phyloP scores from a whole-genome alignment of 2,113 vertebrate species.

The Mastomys natalensis region DNA sequence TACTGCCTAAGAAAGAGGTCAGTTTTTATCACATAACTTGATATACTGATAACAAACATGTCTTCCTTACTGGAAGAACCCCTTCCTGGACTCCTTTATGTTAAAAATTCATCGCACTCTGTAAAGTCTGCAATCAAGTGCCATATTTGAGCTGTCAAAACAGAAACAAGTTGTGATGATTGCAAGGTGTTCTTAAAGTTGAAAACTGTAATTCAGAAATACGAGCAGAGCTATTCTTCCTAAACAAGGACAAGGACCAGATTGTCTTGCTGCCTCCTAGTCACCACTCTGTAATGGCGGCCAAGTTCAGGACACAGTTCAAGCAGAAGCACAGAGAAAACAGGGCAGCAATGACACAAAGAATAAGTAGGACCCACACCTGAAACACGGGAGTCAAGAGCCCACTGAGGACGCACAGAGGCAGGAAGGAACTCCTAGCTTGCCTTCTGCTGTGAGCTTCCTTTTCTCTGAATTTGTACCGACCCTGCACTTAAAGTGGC shows the following conservation, averaged over 20 bases:
- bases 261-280: not conserved
- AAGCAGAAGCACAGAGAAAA: not conserved
- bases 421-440: not conserved
- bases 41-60: constrained; percentile 12
- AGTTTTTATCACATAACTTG: not conserved
- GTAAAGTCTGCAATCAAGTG: not conserved
- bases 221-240: not conserved
- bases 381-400: constrained; percentile 42
- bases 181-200: not conserved
- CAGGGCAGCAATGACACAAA: not conserved
- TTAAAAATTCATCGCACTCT: constrained; percentile 20
- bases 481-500: constrained; percentile 20
- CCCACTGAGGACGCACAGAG: not conserved
- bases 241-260: not conserved
- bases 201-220: constrained; percentile 12
- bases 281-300: not conserved
- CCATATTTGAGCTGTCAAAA: not conserved
- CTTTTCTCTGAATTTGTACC: constrained; percentile 24
- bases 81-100: not conserved
- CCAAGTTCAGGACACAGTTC: not conserved
- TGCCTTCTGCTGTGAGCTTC: not conserved
- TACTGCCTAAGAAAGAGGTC: not conserved
- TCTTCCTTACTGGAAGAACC: not conserved
- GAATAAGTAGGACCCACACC: not conserved
- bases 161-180: constrained; percentile 4